These are phyloP conservation scores for Caranx melampygus DNA, from an alignment of 2,113 vertebrate genomes.

Conservation along the genomic window DNA sequence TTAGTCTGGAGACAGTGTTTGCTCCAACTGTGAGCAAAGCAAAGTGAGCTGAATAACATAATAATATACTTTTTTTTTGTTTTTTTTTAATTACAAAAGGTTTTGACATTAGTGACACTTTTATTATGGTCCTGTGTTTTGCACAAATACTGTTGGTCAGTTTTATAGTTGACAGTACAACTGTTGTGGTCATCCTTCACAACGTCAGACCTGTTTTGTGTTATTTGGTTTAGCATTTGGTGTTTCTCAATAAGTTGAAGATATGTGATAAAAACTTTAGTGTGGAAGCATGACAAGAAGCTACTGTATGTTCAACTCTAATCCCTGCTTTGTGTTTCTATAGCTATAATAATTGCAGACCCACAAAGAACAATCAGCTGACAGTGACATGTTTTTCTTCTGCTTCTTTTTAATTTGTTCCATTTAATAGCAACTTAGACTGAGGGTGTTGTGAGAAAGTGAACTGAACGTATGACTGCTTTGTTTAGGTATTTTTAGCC, in stretches of 20 bases:
- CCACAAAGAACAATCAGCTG: background rate
- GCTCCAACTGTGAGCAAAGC: background rate
- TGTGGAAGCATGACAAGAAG: background rate
- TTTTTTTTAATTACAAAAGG: background rate
- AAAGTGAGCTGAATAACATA: background rate
- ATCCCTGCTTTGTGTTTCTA: background rate
- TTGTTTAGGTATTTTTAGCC: background rate
- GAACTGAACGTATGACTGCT: constrained; percentile 6
- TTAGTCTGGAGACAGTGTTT: background rate
- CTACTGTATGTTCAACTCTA: background rate
- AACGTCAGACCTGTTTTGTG: background rate
- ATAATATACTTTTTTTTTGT: background rate
- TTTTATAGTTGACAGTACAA: background rate
- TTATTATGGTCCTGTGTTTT: background rate
- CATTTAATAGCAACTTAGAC: constrained; percentile 1
- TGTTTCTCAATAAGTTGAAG: background rate
- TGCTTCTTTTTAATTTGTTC: constrained; percentile 4
- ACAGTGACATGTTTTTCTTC: background rate
- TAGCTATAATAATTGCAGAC: background rate
- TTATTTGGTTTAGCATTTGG: background rate
- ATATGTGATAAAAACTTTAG: background rate
- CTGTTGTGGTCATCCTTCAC: background rate
- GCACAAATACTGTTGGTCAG: background rate
- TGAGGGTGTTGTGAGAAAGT: background rate
- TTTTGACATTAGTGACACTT: background rate